phyloP scores from a whole-genome alignment of 2,888 invertebrate genomes.

The Epinotia bilunana region DNA sequence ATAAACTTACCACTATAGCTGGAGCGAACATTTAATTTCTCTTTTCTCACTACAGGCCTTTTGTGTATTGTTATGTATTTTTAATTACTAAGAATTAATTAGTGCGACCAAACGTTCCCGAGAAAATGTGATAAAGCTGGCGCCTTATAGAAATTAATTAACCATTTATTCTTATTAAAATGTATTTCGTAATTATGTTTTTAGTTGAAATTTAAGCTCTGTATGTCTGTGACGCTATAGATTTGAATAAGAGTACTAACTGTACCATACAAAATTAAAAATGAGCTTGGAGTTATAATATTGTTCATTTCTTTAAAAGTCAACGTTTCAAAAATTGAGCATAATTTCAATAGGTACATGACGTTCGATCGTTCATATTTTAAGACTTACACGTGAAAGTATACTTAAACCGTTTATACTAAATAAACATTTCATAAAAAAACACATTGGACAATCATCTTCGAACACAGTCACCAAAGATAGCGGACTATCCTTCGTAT shows the following conservation, averaged over 20 bases:
- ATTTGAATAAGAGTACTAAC: background rate
- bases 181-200: background rate
- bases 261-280: too few relatives aligned
- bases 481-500: background rate
- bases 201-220: background rate
- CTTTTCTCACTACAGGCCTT: constrained; percentile 16
- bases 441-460: too few relatives aligned
- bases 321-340: too few relatives aligned
- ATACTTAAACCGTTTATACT: too few relatives aligned
- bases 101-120: background rate
- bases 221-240: background rate
- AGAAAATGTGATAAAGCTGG: constrained; percentile 14
- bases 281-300: too few relatives aligned
- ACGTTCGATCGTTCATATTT: too few relatives aligned
- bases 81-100: constrained; percentile 36
- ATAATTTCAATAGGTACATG: too few relatives aligned
- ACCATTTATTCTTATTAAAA: background rate
- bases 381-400: too few relatives aligned
- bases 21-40: constrained; percentile 12
- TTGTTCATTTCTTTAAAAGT: too few relatives aligned
- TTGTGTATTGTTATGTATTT: constrained; percentile 37
- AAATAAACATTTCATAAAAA: too few relatives aligned
- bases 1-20: background rate
- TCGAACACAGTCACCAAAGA: too few relatives aligned
- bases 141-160: constrained; percentile 17